Base-by-base conservation (phyloP, 2,797 vertebrate genomes). In the Taeniopygia guttata region DNA sequence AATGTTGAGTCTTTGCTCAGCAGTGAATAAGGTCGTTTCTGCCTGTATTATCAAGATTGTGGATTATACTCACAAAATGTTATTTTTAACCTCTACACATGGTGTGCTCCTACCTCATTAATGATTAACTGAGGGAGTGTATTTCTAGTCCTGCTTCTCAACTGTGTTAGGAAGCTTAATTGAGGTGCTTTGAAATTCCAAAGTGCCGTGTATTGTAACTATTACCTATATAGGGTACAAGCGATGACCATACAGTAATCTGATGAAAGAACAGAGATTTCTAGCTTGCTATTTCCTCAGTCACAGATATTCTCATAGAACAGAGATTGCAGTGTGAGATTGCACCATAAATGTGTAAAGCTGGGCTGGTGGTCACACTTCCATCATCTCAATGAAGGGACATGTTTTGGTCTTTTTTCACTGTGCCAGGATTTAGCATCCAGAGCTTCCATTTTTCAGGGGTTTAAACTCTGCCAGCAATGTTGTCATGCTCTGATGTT, bases 41-140 rank as follows among this genome's bases (percentile, higher is more conserved):
- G 21, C 1, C 0, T 46, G 12, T 60, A 16, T 77, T 74, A 73
- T 52, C 29, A 40, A 83, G 45, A 67, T 67, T 11, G 15, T 32
- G 30, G 25, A 70, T 84, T 87, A 75, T 72, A 80, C 16, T 89
- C 66, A 87, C 13, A 72, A 87, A 93, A 43, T 43, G 13, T 70
- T 77, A 64, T 70, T 92, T 94, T 87, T 83, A 91, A 83, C n/a
- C 26, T 94, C 43, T 66, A 8, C 48, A 14, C 85, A 58, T 77
- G 2, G 2, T 17, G 36, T 58, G 66, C 17, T 77, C 60, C 56
- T 83, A 87, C 78, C 25, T 85, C 34, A 70, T 67, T 92, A 89
- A 89, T 60, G 56, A 89, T 92, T 95, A 91, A 87, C 73, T 40
- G 69, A 46, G 40, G 38, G 13, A 13, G 8, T 45, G 4, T 23